phyloP scores from a whole-genome alignment of 2,888 invertebrate genomes.

The Hybos culiciformis region DNA sequence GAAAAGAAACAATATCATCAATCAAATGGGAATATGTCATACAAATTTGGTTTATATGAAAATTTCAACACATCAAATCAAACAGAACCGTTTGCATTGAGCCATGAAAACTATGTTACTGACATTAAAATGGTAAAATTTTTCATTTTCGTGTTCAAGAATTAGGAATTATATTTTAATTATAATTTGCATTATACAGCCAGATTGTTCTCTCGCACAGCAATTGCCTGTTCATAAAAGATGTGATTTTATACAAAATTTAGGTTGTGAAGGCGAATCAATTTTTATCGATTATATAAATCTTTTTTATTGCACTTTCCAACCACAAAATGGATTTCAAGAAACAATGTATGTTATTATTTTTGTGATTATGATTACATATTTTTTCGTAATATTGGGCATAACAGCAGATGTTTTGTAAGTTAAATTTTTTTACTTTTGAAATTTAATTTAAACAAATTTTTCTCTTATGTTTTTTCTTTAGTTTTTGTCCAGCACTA shows the following conservation, averaged over 20 bases:
- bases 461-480: constrained; percentile 8
- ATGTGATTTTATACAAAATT: constrained; percentile 30
- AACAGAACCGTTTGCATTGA: constrained; percentile 11
- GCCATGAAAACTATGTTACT: constrained; percentile 15
- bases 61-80: constrained; percentile 15
- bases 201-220: constrained; percentile 31
- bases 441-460: neutral
- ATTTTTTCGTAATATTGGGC: constrained; percentile 41
- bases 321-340: constrained; percentile 12
- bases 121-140: constrained; percentile 12
- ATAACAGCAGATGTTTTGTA: constrained; percentile 46
- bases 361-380: constrained; percentile 19
- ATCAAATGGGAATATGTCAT: too few relatives aligned
- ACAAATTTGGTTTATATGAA: too few relatives aligned
- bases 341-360: constrained; percentile 11
- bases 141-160: too few relatives aligned
- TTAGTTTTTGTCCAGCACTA: constrained; percentile 42
- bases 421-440: constrained; percentile 16
- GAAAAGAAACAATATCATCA: too few relatives aligned
- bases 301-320: constrained; percentile 31
- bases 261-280: constrained; percentile 22
- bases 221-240: constrained; percentile 22
- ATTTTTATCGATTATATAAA: constrained; percentile 30
- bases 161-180: neutral
- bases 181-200: constrained; percentile 4